Percentiles rank a stretch among this genome's conserved stretches.
phyloP scores from a whole-genome alignment of 2,888 invertebrate species.

The Laspeyria flexula region DNA sequence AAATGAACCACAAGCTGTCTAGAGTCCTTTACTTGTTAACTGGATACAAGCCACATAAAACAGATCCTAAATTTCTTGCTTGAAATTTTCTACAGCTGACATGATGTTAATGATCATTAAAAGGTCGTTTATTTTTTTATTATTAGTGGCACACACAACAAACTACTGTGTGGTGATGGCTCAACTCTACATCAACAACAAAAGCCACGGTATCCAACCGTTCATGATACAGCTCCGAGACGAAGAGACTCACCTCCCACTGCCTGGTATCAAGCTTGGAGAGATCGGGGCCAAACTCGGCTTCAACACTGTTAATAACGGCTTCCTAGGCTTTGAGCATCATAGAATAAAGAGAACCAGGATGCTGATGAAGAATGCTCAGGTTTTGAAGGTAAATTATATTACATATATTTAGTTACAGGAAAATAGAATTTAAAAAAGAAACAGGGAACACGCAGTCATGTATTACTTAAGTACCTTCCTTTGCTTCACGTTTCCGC shows the following conservation, averaged over 20 bases:
- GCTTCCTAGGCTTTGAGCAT: slow-evolving; percentile 94
- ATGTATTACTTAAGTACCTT: too few species aligned
- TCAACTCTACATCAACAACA: slow-evolving; percentile 93
- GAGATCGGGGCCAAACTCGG: slow-evolving; percentile 98
- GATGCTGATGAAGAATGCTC: slow-evolving; percentile 97
- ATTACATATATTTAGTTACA: too few species aligned
- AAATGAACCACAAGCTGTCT: too few species aligned
- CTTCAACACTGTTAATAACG: slow-evolving; percentile 96
- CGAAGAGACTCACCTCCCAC: slow-evolving; percentile 94
- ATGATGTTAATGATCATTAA: too few species aligned
- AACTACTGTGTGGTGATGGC: slow-evolving; percentile 97
- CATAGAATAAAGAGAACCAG: slow-evolving; percentile 94
- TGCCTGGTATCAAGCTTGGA: slow-evolving; percentile 95
- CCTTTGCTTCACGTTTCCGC: too few species aligned
- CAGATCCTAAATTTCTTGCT: too few species aligned
- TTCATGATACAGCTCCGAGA: slow-evolving; percentile 96
- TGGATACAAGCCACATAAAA: too few species aligned
- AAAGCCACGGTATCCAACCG: slow-evolving; percentile 94
- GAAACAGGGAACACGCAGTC: too few species aligned
- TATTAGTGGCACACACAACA: slow-evolving; percentile 94
- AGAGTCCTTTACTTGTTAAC: too few species aligned
- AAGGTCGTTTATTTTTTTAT: background rate
- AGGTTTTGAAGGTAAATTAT: slow-evolving; percentile 87
- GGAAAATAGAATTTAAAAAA: too few species aligned
- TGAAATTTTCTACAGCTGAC: too few species aligned